Evolutionary conservation across 2,113 vertebrate genomes (phyloP).

Genomic region (Boleophthalmus pectinirostris): DNA sequence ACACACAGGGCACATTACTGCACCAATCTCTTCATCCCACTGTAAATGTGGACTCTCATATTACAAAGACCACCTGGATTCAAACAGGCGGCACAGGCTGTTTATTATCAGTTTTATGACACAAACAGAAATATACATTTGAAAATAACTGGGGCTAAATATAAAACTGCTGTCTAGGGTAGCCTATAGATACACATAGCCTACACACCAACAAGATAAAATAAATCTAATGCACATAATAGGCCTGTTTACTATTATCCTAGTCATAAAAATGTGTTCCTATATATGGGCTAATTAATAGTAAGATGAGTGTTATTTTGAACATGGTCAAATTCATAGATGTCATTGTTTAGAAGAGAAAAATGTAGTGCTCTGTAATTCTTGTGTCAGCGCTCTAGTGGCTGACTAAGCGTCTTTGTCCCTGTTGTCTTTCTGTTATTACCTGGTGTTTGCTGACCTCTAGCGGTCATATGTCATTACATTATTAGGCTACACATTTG

Average conservation of each 20-base stretch:
- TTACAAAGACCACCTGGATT: constrained; percentile 64
- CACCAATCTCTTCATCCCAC: constrained; percentile 57
- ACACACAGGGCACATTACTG: constrained; percentile 50
- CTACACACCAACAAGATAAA: no score
- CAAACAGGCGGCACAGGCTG: constrained; percentile 23
- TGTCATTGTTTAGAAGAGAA: neutral
- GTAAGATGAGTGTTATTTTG: no score
- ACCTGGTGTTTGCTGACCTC: constrained; percentile 42
- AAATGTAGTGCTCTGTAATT: constrained; percentile 2
- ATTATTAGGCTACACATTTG: neutral
- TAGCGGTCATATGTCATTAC: constrained; percentile 39
- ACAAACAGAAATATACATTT: neutral
- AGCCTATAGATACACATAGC: no score
- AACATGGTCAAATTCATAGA: neutral
- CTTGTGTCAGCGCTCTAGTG: neutral
- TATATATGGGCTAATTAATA: no score
- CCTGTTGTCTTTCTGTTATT: constrained; percentile 10
- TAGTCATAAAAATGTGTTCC: no score
- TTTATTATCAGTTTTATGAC: constrained; percentile 1
- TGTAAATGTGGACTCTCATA: constrained; percentile 58
- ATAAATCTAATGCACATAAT: no score
- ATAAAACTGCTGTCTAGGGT: neutral
- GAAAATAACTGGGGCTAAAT: no score
- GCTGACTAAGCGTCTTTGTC: neutral
- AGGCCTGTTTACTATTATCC: no score